Base-by-base conservation (phyloP, 2,888 invertebrate genomes). In the Andrena praecox region DNA sequence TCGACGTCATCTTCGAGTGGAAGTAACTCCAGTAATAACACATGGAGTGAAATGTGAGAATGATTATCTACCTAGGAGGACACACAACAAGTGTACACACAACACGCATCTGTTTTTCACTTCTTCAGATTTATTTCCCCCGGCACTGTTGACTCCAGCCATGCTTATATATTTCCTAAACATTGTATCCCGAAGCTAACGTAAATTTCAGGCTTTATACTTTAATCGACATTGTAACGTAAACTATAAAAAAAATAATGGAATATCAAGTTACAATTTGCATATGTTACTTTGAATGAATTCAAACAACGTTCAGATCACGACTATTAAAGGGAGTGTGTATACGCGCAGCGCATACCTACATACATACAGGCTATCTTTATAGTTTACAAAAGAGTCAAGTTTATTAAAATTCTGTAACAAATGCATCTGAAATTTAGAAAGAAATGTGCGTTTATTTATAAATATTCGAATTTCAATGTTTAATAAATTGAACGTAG, bases 21-120 rank as follows among this genome's bases (percentile, higher is more conserved):
- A 82, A 90, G 85, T 89, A 89, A 84, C 76, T 89, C 90, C 70
- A 92, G 89, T 85, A 89, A 87, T 83, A 89, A 89, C 83, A 91
- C 90, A 80, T 89, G 89, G 80, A 91, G 90, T 82, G 91, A 93
- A 87, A 91, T 90, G 87, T 90, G 87, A 85, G 87, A 89, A 82
- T 85, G 85, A 89, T 91, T 89, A 80, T 86, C 82, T 75, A 91
- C 89, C 81, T 89, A 90, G 86, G 80, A 84, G 86, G 86, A 89
- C 89, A 85, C 71, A 82, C 86, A 87, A 82, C 42, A 42, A 42
- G 42, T 42, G 85, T 75, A 77, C 64, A 82, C 82, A 35, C 66
- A 54, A 82, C 64, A 72, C 67, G 60, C 60, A 71, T 78, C 68
- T 87, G 75, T 86, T 90, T 90, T 89, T 85, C 86, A 88, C 77